Evolutionary conservation across 2,888 invertebrate genomes (phyloP).

Genomic region (Oscheius sp.): DNA sequence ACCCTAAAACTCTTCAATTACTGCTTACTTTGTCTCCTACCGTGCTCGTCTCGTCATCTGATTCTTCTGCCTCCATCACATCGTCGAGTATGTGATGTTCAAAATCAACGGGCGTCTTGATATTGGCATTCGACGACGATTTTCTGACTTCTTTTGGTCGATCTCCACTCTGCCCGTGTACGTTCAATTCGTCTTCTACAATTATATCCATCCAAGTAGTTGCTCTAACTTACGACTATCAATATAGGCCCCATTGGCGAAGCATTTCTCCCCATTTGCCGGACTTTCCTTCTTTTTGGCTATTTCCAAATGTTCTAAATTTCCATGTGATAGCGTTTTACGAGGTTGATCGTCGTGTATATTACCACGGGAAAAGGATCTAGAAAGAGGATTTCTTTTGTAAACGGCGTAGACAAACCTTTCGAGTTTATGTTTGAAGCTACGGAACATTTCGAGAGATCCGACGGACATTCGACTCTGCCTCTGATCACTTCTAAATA

Average conservation of each 20-base stretch:
- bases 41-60: constrained; percentile 22
- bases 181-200: constrained; percentile 12
- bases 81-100: constrained; percentile 56
- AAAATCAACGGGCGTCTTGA: constrained; percentile 43
- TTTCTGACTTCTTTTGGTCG: constrained; percentile 29
- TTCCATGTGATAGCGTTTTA: constrained; percentile 57
- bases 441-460: constrained; percentile 55
- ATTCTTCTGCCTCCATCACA: constrained; percentile 54
- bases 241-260: constrained; percentile 50
- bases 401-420: constrained; percentile 36
- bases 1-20: not conserved
- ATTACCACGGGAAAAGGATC: constrained; percentile 48
- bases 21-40: not conserved
- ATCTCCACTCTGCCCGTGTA: not conserved
- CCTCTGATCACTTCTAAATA: constrained; percentile 31
- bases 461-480: constrained; percentile 49
- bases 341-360: constrained; percentile 43
- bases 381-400: constrained; percentile 18
- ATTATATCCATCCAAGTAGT: not conserved
- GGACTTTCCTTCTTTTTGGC: constrained; percentile 20
- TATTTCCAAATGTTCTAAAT: constrained; percentile 48
- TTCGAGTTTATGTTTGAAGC: constrained; percentile 56
- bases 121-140: constrained; percentile 30
- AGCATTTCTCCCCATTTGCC: constrained; percentile 44
- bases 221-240: constrained; percentile 36